Evolutionary conservation across 2,797 vertebrate genomes (phyloP), one percentile per base, ranked within the genome.

Genomic region (Spinus pinus): DNA sequence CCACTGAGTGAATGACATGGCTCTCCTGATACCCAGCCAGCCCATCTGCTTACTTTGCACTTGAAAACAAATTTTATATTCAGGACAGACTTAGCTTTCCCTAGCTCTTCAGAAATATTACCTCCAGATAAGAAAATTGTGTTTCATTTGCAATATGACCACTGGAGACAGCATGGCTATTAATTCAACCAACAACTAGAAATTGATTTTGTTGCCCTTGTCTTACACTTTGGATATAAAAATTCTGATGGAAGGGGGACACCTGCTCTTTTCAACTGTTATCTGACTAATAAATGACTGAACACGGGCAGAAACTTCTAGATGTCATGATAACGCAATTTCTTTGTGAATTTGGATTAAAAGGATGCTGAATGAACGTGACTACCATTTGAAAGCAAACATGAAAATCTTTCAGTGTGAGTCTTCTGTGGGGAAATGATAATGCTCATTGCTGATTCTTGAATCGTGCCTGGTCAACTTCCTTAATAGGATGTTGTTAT

Each of bases 1-100:
- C 66, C 67, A 39, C 73, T 60, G 78, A 88, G 35, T 85, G 88
- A 93, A 35, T 89, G 94, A 84, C 87, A 81, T 2, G 19, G 54
- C 79, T 86, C 44, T 95, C 47, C 82, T 73, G 79, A 73, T 88
- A 88, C 80, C 19, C 79, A 94, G 70, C 84, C 91, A 94, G 54
- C 86, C 92, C 94, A 94, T 96, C 95, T 96, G 95, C 89, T 90
- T 90, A 49, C 64, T 89, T 93, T 93, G 71, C 69, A 73, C 79
- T 93, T 94, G 70, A 62, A 93, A 94, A 95, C 60, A 42, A 69
- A 78, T 92, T 94, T 88, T 89, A 37, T 75, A 90, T 94, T 94
- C 87, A 77, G 71, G 35, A 81, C 80, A 91, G 58, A 75, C 33
- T 66, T 90, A 44, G 65, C 46, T 88, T 88, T 88, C 42, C 14